Evolutionary conservation across 92 coral and sea anemone species (phyloP), one percentile per base, ranked within the genome.

Genomic region (Actinostola sp.): DNA sequence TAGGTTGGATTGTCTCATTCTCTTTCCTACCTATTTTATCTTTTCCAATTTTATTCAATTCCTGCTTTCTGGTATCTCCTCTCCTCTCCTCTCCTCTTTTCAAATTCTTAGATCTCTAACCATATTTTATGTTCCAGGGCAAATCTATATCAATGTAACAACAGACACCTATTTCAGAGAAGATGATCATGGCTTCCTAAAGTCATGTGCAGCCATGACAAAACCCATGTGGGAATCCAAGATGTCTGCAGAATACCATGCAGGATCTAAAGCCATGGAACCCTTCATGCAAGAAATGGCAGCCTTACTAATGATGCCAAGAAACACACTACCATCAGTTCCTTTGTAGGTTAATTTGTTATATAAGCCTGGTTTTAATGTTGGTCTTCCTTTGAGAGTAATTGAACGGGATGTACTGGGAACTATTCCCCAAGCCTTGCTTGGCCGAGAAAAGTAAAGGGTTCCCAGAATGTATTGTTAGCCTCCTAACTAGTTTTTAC

Each of bases 271-370:
- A 19, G 73, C 70, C 19, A 78, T 94, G 75, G 89, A 91, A 66
- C 92, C 88, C 17, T 50, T 94, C 15, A 85, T 91, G 90, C 42
- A 56, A 30, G 82, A 80, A 48, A 71, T 82, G 66, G 81, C 98
- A 39, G 59, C 73, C 26, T 38, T 88, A 24, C 46, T 91, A 28
- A 63, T 72, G 46, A 33, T 61, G 10, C 72, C 90, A 44, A 83
- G 94, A 59, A 17, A 68, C 28, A 57, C 82, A 7, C 82, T 91
- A 14, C 85, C 90, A 27, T 36, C 70, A 26, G 58, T 90, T 0
- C 35, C 34, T 44, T 76, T 9, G 97, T 90, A 80, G 72, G 92
- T n/a, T 83, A 15, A 21, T 25, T 53, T 12, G 20, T 19, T 34
- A 9, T 43, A 32, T 53, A 9, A 28, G 3, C 23, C 34, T 48